A percentile compares a stretch with the other conserved stretches of the same genome.
Conservation (phyloP, 2,888 invertebrate genomes). For the Cephus sareptanus region DNA sequence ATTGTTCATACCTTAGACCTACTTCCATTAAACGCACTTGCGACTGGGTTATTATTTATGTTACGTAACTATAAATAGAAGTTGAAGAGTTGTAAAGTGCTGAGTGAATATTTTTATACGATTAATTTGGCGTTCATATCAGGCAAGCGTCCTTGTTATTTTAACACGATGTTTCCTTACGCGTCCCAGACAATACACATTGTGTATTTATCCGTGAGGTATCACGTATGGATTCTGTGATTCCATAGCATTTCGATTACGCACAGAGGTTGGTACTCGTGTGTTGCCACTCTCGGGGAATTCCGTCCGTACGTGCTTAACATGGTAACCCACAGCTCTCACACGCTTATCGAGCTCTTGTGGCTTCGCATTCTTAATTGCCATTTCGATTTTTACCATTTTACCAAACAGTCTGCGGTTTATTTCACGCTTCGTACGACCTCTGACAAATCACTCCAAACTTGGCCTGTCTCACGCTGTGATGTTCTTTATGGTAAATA, state of each 20-base stretch:
- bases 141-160: neutral
- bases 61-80: neutral
- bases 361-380: neutral
- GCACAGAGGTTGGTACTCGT: neutral
- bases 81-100: neutral
- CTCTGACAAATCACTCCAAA: neutral
- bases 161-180: neutral
- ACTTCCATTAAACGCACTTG: neutral
- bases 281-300: neutral
- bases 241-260: neutral
- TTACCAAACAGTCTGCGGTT: neutral
- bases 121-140: neutral
- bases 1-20: neutral
- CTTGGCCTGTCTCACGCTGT: neutral
- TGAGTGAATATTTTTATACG: neutral
- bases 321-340: neutral
- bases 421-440: neutral
- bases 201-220: neutral
- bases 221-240: neutral
- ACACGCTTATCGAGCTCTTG: neutral
- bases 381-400: neutral
- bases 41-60: neutral
- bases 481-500: neutral
- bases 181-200: neutral
- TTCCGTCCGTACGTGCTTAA: neutral